A percentile compares a stretch with the other conserved stretches of the same genome.
Evolutionary conservation across 2,797 vertebrate species (phyloP).

Genomic region (Cyprinella venusta): DNA sequence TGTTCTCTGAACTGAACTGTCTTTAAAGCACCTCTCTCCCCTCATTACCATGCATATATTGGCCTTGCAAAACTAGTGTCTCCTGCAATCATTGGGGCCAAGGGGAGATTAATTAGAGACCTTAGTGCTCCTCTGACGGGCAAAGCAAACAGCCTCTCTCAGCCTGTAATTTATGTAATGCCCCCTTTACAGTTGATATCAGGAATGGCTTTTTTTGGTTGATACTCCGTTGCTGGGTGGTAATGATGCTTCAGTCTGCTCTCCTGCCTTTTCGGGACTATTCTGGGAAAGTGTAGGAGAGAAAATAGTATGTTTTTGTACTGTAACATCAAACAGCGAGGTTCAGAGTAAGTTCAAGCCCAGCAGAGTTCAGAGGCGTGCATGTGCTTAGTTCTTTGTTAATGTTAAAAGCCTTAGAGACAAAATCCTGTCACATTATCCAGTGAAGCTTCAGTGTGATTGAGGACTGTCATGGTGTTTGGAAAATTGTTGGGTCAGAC

Average conservation of each 20-base stretch:
- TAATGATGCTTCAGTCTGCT: conserved; percentile 33
- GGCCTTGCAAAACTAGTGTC: conserved; percentile 41
- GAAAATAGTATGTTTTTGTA: conserved; percentile 36
- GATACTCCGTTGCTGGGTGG: conserved; percentile 13
- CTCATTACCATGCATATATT: conserved; percentile 40
- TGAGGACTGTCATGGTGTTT: conserved; percentile 30
- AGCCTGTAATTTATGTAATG: conserved; percentile 55
- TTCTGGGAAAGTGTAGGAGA: conserved; percentile 48
- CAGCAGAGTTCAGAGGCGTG: conserved; percentile 16
- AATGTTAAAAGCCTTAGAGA: conserved; percentile 20
- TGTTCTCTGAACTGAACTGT: conserved; percentile 1
- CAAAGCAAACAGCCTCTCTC: conserved; percentile 45
- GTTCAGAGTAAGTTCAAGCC: conserved; percentile 34
- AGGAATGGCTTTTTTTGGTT: conserved; percentile 24
- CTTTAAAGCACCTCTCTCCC: conserved; percentile 31
- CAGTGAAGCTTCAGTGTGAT: conserved; percentile 8
- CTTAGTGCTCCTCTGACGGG: conserved; percentile 47
- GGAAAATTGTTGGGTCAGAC: conserved; percentile 22
- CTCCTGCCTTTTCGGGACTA: conserved; percentile 34
- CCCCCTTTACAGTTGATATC: conserved; percentile 46
- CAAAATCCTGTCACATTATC: conserved; percentile 25
- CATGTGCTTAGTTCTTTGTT: conserved; percentile 12
- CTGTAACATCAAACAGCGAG: conserved; percentile 36
- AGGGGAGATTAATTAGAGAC: conserved; percentile 59
- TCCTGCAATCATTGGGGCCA: conserved; percentile 24